Conservation (phyloP, 2,797 vertebrate genomes). For the Schizothorax lantsangensis region DNA sequence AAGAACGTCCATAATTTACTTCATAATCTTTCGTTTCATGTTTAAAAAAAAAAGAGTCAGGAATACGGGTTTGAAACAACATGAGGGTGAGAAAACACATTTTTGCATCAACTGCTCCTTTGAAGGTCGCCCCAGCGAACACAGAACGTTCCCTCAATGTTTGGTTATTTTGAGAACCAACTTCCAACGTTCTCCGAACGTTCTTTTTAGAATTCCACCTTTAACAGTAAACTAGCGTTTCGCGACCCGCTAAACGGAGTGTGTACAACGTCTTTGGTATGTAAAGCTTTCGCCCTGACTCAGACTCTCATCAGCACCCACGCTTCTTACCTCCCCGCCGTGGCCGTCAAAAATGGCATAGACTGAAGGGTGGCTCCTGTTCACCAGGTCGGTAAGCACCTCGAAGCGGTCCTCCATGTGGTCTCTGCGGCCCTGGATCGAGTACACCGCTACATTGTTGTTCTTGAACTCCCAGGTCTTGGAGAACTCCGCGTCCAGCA, state of each 20-base stretch:
- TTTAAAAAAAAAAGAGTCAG: neutral
- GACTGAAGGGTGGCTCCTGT: constrained; percentile 97
- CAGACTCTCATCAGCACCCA: constrained; percentile 36
- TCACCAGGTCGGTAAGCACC: constrained; percentile 91
- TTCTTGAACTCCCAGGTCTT: constrained; percentile 99
- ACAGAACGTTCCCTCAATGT: neutral
- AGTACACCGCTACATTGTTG: constrained; percentile 96
- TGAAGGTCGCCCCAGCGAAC: constrained; percentile 13
- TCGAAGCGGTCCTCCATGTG: constrained; percentile 99
- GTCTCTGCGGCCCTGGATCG: constrained; percentile 96
- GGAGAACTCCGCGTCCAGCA: constrained; percentile 95
- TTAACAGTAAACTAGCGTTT: no score
- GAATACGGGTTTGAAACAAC: neutral
- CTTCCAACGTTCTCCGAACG: neutral
- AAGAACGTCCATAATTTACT: no score
- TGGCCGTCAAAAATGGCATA: constrained; percentile 98
- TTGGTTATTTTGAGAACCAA: neutral
- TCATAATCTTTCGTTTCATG: neutral
- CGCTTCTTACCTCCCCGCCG: constrained; percentile 91
- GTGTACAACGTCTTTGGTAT: neutral
- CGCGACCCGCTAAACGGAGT: neutral
- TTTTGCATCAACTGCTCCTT: neutral
- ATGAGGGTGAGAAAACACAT: neutral
- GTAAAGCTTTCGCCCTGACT: no score
- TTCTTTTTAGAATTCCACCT: neutral